Evolutionary conservation across 2,113 vertebrate genomes (phyloP).

Genomic region (Hippopotamus amphibius): DNA sequence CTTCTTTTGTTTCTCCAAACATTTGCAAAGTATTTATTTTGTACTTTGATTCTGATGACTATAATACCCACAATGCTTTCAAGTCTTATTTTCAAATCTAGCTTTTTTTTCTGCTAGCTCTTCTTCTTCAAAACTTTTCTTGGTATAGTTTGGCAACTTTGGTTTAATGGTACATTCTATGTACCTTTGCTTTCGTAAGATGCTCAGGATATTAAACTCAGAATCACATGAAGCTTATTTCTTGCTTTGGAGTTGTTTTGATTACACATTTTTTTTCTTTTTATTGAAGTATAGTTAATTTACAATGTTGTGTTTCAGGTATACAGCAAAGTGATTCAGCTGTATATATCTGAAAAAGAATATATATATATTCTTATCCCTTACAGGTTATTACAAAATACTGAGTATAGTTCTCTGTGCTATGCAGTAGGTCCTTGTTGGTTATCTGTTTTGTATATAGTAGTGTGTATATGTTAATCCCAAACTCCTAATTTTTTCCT

Average conservation of each 20-base stretch:
- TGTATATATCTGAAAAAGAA: neutral
- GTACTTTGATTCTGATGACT: slow-evolving; percentile 1
- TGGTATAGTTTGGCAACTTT: slow-evolving; percentile 12
- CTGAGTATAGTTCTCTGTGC: neutral
- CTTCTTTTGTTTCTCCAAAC: neutral
- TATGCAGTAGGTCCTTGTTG: neutral
- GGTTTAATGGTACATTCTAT: neutral
- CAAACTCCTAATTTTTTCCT: neutral
- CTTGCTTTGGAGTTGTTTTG: slow-evolving; percentile 13
- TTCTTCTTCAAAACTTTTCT: neutral
- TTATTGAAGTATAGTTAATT: neutral
- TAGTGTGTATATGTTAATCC: neutral
- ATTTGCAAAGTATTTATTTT: slow-evolving; percentile 45
- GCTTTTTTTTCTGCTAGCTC: neutral
- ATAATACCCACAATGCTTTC: neutral
- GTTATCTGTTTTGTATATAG: neutral
- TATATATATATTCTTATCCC: neutral
- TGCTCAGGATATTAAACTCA: neutral
- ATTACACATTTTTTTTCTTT: neutral
- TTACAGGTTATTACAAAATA: neutral
- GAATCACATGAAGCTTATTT: neutral
- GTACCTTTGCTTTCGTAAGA: slow-evolving; percentile 23
- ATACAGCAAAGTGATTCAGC: neutral
- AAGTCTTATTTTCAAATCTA: neutral
- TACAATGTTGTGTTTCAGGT: neutral